A percentile compares a stretch with the other conserved stretches of the same genome.
phyloP scores from a whole-genome alignment of 2,888 invertebrate genomes.

The Plagiodera versicolora region DNA sequence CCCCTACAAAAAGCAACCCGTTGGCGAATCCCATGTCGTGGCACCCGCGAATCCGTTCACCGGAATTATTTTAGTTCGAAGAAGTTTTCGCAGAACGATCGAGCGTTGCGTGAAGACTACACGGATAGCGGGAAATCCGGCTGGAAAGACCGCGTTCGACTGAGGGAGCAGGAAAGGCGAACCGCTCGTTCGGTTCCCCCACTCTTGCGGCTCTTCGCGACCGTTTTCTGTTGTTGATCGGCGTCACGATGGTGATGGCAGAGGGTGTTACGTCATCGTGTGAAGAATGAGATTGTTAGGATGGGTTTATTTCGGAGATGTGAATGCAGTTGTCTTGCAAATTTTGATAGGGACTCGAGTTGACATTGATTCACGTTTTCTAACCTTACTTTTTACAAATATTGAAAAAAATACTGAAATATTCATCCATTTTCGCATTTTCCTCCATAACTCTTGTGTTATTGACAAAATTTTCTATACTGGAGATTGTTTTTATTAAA shows the following conservation, averaged over 20 bases:
- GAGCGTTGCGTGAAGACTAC: no score
- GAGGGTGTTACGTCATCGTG: conserved; percentile 9
- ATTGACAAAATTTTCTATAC: no score
- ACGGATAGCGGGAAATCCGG: background rate
- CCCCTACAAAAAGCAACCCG: conserved; percentile 18
- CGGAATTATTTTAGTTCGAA: conserved; percentile 3
- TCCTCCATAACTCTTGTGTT: no score
- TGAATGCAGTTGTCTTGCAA: no score
- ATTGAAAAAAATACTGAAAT: no score
- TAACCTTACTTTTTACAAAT: no score
- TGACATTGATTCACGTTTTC: no score
- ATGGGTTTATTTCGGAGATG: conserved; percentile 16
- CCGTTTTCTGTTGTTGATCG: conserved; percentile 4
- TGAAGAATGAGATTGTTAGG: conserved; percentile 18
- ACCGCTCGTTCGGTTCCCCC: conserved; percentile 16
- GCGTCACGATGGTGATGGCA: background rate
- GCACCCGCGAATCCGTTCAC: conserved; percentile 7
- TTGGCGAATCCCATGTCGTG: conserved; percentile 12
- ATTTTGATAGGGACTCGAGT: no score
- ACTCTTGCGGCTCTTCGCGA: conserved; percentile 8
- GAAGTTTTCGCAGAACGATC: conserved; percentile 15
- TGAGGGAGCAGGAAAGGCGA: conserved; percentile 17
- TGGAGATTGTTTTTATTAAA: no score
- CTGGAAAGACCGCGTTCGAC: conserved; percentile 25
- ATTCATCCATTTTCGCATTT: no score